Base-by-base conservation (phyloP, 2,113 vertebrate species). In the Brachyhypopomus occidentalis region DNA sequence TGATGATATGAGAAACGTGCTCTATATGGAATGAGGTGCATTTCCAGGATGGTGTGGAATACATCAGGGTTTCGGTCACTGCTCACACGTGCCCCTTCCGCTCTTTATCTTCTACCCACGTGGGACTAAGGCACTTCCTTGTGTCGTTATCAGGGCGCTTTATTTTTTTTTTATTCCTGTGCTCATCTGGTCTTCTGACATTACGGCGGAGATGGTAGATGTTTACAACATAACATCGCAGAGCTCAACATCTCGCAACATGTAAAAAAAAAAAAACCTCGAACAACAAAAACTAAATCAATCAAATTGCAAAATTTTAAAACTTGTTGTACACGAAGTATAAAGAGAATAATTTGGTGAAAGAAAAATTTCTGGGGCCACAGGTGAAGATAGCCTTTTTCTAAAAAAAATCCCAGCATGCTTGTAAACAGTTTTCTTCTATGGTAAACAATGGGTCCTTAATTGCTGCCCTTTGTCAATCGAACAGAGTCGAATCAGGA, bases 401-500 rank as follows among this genome's bases (percentile, higher is more conserved):
- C 12, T 14, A 52, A 52, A 52, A 52, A 45, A 45, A 45, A 45
- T 23, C 56, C n/a, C 9, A 36, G 5, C 34, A 22, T 23, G 38
- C n/a, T 23, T 78, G 6, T n/a, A 59, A 20, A 22, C 27, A 12
- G 56, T 58, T 73, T 38, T 58, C 4, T 82, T 25, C 17, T 20
- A 22, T 17, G 25, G 55, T 38, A 6, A 74, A 78, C 45, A 25
- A 27, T 63, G 9, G n/a, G 20, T 34, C 17, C 88, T 89, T 92
- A 88, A 90, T 84, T 76, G 82, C 72, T 91, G 84, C 90, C 94
- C 94, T 93, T 83, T 94, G 73, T 95, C 91, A 86, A 89, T 91
- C 87, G 91, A 89, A 95, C 95, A 99, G 97, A 99, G 98, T 93
- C 98, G 97, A 90, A 99, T 99, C 94, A 96, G 98, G 90, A 98